phyloP scores from a whole-genome alignment of 2,113 vertebrate species.

The Perccottus glenii region DNA sequence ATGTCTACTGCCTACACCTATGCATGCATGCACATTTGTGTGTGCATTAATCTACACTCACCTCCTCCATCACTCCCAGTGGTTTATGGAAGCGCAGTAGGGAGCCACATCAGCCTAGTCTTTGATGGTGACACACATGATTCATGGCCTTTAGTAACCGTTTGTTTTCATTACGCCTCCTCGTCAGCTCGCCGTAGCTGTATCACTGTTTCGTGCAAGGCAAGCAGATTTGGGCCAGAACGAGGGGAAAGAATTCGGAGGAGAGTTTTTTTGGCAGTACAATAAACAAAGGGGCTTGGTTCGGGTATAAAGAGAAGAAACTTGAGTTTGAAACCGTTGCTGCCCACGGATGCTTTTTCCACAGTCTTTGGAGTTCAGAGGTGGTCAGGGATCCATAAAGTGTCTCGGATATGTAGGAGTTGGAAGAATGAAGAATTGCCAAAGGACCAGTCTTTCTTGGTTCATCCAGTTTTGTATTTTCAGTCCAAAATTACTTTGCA shows the following conservation, averaged over 20 bases:
- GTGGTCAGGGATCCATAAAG: slow-evolving; percentile 56
- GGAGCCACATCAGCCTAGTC: slow-evolving; percentile 63
- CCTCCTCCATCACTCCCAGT: slow-evolving; percentile 71
- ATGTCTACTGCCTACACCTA: slow-evolving; percentile 9
- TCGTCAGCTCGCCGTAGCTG: slow-evolving; percentile 53
- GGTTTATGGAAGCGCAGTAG: slow-evolving; percentile 69
- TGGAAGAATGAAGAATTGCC: slow-evolving; percentile 35
- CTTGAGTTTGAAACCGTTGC: slow-evolving; percentile 37
- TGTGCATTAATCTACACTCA: slow-evolving; percentile 66
- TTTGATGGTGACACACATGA: slow-evolving; percentile 73
- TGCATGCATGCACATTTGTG: slow-evolving; percentile 27
- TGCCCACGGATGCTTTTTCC: slow-evolving; percentile 55
- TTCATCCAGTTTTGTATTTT: slow-evolving; percentile 22
- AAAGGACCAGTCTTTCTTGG: slow-evolving; percentile 28
- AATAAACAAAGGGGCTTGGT: slow-evolving; percentile 68
- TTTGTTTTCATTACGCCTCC: slow-evolving; percentile 77
- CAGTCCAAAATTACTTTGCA: slow-evolving; percentile 12
- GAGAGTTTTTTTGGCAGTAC: slow-evolving; percentile 62
- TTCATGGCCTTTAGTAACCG: slow-evolving; percentile 62
- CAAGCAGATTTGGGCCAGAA: slow-evolving; percentile 67
- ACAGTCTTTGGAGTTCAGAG: slow-evolving; percentile 52
- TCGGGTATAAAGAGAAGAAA: slow-evolving; percentile 52
- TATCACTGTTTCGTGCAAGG: slow-evolving; percentile 62
- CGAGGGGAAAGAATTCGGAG: slow-evolving; percentile 66
- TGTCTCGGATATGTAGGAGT: slow-evolving; percentile 43